Evolutionary conservation across 1,140 invertebrate genomes (phyloP).

Genomic region (Whitmania pigra): DNA sequence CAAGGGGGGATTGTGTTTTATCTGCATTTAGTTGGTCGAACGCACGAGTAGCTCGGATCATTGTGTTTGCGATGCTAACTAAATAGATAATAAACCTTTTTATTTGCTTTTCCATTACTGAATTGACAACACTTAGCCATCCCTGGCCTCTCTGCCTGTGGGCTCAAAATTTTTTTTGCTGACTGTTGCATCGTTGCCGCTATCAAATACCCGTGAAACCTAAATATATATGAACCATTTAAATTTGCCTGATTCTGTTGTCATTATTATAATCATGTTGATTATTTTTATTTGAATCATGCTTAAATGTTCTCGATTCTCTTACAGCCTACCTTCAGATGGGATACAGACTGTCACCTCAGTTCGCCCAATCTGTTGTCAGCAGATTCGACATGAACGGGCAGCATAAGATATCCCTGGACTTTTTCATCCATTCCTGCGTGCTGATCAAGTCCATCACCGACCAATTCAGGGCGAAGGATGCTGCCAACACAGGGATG

Average conservation of each 20-base stretch:
- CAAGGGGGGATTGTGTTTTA: background rate
- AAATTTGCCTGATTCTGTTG: background rate
- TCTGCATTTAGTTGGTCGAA: background rate
- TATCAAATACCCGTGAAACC: no score
- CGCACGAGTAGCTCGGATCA: no score
- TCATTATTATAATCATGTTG: background rate
- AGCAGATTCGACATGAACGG: constrained; percentile 52
- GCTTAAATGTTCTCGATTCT: constrained; percentile 4
- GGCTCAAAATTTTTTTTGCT: no score
- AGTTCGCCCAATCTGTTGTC: constrained; percentile 61
- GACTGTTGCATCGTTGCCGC: no score
- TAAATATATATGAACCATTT: background rate
- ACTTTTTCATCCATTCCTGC: constrained; percentile 74
- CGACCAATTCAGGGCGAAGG: constrained; percentile 63
- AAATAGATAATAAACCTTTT: no score
- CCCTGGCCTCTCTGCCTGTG: no score
- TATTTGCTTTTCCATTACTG: no score
- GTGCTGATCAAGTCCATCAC: constrained; percentile 73
- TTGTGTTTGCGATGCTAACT: no score
- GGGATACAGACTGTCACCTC: constrained; percentile 69
- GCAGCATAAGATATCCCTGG: constrained; percentile 52
- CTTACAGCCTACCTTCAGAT: constrained; percentile 62
- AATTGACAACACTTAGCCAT: no score
- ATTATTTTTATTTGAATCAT: constrained; percentile 3
- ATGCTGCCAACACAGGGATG: constrained; percentile 58